A percentile compares a stretch with the other conserved stretches of the same genome.
These are phyloP conservation scores for Prionailurus bengalensis DNA, from an alignment of 2,113 vertebrate species.

Conservation along the genomic window DNA sequence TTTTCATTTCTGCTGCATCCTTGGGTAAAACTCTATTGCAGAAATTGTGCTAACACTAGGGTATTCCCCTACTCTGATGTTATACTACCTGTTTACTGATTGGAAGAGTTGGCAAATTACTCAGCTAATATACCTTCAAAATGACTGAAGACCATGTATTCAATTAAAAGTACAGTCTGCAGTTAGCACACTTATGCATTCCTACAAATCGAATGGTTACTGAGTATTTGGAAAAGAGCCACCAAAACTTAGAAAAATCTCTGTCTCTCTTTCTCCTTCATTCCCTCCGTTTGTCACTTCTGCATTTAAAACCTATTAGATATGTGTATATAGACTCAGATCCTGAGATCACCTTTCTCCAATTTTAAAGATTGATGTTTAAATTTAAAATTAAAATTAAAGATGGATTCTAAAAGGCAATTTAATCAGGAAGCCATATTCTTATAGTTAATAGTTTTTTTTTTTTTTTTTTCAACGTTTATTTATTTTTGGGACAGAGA, in stretches of 20 bases:
- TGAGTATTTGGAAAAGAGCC: conserved; percentile 15
- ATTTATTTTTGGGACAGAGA: too few species aligned
- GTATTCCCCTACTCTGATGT: conserved; percentile 6
- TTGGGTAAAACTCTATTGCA: conserved; percentile 85
- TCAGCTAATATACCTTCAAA: conserved; percentile 64
- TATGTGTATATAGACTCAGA: not conserved
- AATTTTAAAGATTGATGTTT: not conserved
- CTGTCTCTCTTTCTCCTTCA: not conserved
- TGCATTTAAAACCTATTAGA: not conserved
- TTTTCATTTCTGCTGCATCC: conserved; percentile 87
- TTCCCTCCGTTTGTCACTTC: not conserved
- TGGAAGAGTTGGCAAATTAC: conserved; percentile 62
- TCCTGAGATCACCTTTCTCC: not conserved
- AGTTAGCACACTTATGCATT: fast-evolving
- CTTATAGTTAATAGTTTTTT: not conserved
- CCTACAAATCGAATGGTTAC: not conserved
- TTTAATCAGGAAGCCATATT: not conserved
- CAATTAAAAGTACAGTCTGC: not conserved
- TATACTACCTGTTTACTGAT: conserved; percentile 73
- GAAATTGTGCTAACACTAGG: conserved; percentile 62
- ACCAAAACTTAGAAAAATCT: not conserved
- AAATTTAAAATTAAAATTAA: not conserved
- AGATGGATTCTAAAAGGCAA: not conserved
- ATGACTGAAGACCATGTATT: not conserved
- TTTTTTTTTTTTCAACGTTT: too few species aligned